Evolutionary conservation across 1,140 invertebrate species (phyloP), one percentile per base, ranked within the genome.

Genomic region (Whitmania pigra): DNA sequence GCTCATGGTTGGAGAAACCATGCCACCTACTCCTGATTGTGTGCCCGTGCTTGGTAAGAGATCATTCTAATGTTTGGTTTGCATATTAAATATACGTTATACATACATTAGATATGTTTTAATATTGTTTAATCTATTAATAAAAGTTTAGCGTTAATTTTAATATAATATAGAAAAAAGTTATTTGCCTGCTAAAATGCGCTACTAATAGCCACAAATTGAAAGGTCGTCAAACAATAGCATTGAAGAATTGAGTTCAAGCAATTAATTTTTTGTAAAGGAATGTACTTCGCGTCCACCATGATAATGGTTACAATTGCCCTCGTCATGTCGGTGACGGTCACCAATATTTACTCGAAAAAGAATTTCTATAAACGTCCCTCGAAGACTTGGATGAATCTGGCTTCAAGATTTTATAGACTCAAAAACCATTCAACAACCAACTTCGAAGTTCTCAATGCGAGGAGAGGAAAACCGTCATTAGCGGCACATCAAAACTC

Each of bases 1-100:
- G 69, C 72, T 82, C 69, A 88, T 93, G 85, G 90, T 93, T 84
- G 90, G 90, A 80, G 91, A 93, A 88, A 92, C 90, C 85, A 87
- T 93, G 87, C 91, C 91, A 82, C 90, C 92, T 88, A 90, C 92
- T 85, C 92, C 90, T 85, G 91, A 93, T 85, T 90, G 90, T 85
- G 81, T 84, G 77, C 83, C 83, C 60, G 78, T 83, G 63, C 75
- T 84, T 82, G 82, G 75, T 75, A 54, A 66, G 31, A 53, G 11
- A 31, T 25, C 2, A 20, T 22, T n/a, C 49, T 20, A n/a, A 68
- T n/a, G 27, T 68, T 68, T 36, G 6, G 13, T 68, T 68, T 17
- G 0, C 9, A 22, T 36, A 20, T 31, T 20, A 20, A 29, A 68
- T 68, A 2, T 36, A 68, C 11, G 20, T 22, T 22, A n/a, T 68